These are phyloP conservation scores for Gortyna flavago DNA, from an alignment of 2,888 invertebrate genomes.

Conservation along the genomic window DNA sequence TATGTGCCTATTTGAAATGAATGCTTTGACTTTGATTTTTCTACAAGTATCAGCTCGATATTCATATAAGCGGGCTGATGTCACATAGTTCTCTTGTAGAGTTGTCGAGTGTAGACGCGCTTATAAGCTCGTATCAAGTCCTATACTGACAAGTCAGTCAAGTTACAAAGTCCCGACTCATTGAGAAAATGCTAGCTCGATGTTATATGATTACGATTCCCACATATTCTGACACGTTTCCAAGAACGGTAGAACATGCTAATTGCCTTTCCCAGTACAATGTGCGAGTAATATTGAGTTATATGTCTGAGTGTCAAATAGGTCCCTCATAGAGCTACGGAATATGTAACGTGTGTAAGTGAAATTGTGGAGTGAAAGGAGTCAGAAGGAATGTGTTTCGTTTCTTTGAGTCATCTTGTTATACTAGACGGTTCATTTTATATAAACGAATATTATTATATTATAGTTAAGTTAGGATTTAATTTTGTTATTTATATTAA, in stretches of 20 bases:
- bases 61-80: background rate
- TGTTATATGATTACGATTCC: background rate
- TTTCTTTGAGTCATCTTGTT: background rate
- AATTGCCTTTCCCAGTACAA: constrained; percentile 29
- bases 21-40: no score
- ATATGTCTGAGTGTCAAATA: constrained; percentile 11
- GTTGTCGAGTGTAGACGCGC: background rate
- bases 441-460: no score
- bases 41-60: background rate
- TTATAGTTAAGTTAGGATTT: no score
- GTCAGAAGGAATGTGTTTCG: background rate
- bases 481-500: no score
- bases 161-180: no score
- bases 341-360: background rate
- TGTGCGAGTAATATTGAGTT: constrained; percentile 43
- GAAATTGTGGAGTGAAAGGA: background rate
- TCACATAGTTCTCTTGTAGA: background rate
- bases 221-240: constrained; percentile 24
- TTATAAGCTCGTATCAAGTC: background rate
- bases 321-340: background rate
- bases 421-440: background rate
- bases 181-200: background rate
- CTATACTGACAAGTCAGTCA: no score
- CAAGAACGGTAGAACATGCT: constrained; percentile 9
- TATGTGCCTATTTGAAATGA: no score